These are phyloP conservation scores for Lucilia sericata DNA, from an alignment of 1,140 invertebrate species.

Conservation along the genomic window DNA sequence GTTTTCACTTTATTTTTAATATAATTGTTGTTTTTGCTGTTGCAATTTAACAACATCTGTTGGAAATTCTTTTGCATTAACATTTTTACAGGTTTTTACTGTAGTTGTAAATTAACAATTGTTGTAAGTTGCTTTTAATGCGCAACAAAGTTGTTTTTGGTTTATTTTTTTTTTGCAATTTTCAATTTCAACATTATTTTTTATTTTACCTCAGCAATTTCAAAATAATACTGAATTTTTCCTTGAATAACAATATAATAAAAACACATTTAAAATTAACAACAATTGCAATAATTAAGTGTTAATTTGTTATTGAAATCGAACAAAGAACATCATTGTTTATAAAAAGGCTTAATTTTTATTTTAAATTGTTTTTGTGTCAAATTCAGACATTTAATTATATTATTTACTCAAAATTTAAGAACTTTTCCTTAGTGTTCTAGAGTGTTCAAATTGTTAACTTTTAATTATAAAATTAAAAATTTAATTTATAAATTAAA, in stretches of 20 bases:
- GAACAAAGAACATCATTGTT: not conserved
- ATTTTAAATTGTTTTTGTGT: too few species aligned
- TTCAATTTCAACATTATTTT: not conserved
- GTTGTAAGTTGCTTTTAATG: not conserved
- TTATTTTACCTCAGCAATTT: not conserved
- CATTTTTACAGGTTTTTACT: not conserved
- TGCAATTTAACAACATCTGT: not conserved
- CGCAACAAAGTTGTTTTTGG: not conserved
- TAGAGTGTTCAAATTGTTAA: too few species aligned
- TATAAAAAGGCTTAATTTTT: not conserved
- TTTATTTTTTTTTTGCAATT: not conserved
- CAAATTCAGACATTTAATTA: too few species aligned
- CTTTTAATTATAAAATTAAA: too few species aligned
- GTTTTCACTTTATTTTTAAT: not conserved
- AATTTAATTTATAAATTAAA: too few species aligned
- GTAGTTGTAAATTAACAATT: not conserved
- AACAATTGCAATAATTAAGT: not conserved
- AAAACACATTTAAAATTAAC: not conserved
- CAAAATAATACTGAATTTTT: not conserved
- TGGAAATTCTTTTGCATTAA: not conserved
- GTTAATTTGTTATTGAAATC: not conserved
- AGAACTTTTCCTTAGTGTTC: too few species aligned
- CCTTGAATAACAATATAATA: not conserved
- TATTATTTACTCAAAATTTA: too few species aligned
- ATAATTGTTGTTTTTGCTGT: not conserved